phyloP scores from a whole-genome alignment of 2,797 vertebrate species.

The Cottoperca gobio region DNA sequence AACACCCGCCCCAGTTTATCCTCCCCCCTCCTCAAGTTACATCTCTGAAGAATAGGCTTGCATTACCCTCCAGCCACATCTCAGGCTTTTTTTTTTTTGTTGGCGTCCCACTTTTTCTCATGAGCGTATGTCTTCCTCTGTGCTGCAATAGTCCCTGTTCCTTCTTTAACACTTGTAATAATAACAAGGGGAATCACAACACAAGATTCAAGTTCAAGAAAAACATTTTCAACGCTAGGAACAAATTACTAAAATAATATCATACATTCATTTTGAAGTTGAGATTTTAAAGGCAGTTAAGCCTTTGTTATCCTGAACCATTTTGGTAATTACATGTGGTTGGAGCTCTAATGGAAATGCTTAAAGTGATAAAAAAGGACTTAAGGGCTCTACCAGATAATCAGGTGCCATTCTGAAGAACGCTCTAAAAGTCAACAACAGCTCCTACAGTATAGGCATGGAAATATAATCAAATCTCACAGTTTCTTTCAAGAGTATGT shows the following conservation, averaged over 20 bases:
- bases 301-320: not conserved
- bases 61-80: constrained; percentile 64
- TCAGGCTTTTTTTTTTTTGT: constrained; percentile 65
- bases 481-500: not conserved
- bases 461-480: constrained; percentile 12
- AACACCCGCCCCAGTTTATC: constrained; percentile 69
- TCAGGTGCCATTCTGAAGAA: constrained; percentile 3
- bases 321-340: not conserved
- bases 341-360: not conserved
- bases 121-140: constrained; percentile 45
- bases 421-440: constrained; percentile 2
- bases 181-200: constrained; percentile 12
- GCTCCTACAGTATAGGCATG: not conserved
- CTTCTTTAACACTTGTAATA: constrained; percentile 19
- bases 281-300: not conserved
- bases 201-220: constrained; percentile 2
- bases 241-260: not conserved
- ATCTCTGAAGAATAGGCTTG: constrained; percentile 63
- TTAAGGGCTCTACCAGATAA: constrained; percentile 4
- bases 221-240: not conserved
- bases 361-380: constrained; percentile 1
- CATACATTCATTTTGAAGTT: not conserved
- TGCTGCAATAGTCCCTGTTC: constrained; percentile 10
- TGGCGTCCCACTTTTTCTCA: constrained; percentile 60
- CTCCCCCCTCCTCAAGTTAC: constrained; percentile 61